Evolutionary conservation across 2,113 vertebrate genomes (phyloP).

Genomic region (Hemiscyllium ocellatum): DNA sequence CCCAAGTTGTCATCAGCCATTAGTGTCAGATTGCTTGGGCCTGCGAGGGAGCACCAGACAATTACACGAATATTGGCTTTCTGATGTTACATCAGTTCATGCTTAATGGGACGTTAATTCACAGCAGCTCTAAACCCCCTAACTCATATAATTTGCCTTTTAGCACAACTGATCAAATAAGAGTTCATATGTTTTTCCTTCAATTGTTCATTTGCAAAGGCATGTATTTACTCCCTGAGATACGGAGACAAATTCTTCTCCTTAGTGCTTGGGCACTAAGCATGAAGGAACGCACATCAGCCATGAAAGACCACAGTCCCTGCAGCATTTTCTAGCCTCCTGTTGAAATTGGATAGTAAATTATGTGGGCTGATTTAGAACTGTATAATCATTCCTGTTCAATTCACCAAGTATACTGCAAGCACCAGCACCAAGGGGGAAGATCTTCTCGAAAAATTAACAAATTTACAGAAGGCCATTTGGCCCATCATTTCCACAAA

Average conservation of each 20-base stretch:
- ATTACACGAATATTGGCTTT: background rate
- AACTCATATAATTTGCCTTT: constrained; percentile 6
- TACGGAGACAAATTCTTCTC: background rate
- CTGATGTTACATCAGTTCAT: background rate
- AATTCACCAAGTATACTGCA: background rate
- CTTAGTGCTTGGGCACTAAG: too few relatives aligned
- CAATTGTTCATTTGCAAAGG: background rate
- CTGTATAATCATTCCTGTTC: background rate
- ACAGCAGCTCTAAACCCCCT: background rate
- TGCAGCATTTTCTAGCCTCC: background rate
- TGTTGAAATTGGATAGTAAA: background rate
- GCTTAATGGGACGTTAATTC: background rate
- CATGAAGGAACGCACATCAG: background rate
- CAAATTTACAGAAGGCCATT: background rate
- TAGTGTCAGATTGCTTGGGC: constrained; percentile 8
- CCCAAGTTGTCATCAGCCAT: constrained; percentile 11
- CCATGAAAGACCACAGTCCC: background rate
- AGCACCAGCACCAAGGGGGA: background rate
- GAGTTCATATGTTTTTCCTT: background rate
- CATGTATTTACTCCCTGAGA: background rate
- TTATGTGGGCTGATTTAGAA: background rate
- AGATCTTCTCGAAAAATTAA: background rate
- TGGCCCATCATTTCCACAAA: background rate
- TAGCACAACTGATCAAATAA: constrained; percentile 13
- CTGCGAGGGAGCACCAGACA: background rate